Evolutionary conservation across 2,797 vertebrate genomes (phyloP).

Genomic region (Lophotriccus pileatus): DNA sequence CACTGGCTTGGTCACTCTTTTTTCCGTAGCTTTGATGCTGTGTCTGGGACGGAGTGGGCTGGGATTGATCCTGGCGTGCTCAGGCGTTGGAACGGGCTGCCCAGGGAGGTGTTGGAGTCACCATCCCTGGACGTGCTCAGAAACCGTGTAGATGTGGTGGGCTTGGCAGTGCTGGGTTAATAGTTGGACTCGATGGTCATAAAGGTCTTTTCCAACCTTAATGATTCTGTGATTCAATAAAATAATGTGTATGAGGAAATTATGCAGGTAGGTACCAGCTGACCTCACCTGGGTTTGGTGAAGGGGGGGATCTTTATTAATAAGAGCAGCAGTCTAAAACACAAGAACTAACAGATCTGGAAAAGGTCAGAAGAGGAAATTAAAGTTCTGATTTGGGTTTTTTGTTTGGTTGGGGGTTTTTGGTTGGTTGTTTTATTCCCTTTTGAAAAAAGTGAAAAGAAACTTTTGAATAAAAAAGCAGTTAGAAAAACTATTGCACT

Average conservation of each 20-base stretch:
- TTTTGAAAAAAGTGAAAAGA: background rate
- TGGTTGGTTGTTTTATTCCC: background rate
- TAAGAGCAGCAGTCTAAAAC: background rate
- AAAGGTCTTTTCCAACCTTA: background rate
- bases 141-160: background rate
- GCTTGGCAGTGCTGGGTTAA: background rate
- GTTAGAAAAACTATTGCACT: background rate
- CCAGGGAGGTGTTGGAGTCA: background rate
- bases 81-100: background rate
- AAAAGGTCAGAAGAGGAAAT: background rate
- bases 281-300: background rate
- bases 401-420: background rate
- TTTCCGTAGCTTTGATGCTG: too few species aligned
- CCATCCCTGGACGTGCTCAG: background rate
- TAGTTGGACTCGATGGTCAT: background rate
- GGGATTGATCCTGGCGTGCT: background rate
- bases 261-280: rapidly evolving
- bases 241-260: background rate
- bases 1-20: too few species aligned
- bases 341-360: background rate
- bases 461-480: background rate
- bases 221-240: background rate
- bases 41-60: background rate
- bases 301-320: background rate
- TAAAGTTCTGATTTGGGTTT: background rate